These are phyloP conservation scores for Lasioglossum zephyrum DNA, from an alignment of 2,888 invertebrate genomes.

Conservation along the genomic window DNA sequence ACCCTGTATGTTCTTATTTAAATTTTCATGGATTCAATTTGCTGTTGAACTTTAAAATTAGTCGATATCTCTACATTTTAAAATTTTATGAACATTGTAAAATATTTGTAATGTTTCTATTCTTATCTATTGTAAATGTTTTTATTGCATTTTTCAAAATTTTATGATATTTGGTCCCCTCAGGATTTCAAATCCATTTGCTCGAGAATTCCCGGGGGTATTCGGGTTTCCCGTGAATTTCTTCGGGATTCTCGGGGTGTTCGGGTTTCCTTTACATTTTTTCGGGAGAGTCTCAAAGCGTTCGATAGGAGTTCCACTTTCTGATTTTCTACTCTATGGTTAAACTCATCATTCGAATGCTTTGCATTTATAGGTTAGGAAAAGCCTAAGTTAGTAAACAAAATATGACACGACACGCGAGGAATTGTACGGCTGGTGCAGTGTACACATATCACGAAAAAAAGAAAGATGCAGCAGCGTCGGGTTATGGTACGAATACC, in stretches of 20 bases:
- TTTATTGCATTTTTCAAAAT: too few species aligned
- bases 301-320: too few species aligned
- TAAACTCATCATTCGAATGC: not conserved
- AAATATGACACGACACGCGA: conserved; percentile 96
- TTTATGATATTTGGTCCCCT: too few species aligned
- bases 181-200: too few species aligned
- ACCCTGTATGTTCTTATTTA: not conserved
- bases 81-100: too few species aligned
- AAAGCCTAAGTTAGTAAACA: conserved; percentile 4
- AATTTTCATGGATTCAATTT: not conserved
- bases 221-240: too few species aligned
- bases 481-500: conserved; percentile 95
- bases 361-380: conserved; percentile 16
- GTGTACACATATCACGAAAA: conserved; percentile 99
- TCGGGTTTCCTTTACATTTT: too few species aligned
- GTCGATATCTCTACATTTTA: not conserved
- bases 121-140: too few species aligned
- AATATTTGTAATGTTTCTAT: too few species aligned
- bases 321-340: too few species aligned
- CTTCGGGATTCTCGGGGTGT: too few species aligned
- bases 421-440: conserved; percentile 99
- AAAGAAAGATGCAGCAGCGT: conserved; percentile 96
- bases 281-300: not conserved
- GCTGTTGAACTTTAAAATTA: not conserved
- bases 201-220: too few species aligned